Base-by-base conservation (phyloP, 2,797 vertebrate genomes). In the Rhincodon typus region DNA sequence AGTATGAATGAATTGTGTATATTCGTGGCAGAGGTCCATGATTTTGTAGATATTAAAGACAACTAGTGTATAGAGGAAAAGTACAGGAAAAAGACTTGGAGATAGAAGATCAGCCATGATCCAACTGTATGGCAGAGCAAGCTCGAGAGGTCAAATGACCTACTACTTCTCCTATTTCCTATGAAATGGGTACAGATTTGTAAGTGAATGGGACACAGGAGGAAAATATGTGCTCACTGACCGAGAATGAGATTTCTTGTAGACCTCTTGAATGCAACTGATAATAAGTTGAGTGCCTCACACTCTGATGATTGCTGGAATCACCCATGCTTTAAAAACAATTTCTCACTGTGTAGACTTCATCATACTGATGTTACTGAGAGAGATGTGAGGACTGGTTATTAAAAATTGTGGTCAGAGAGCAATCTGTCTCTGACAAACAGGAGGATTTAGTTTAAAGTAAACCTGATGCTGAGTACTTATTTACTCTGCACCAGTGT, bases 351-450 rank as follows among this genome's bases (percentile, higher is more conserved):
- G 5, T 42, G n/a, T 38, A 93, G 62, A 69, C 66, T 67, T 67
- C 90, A 93, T 93, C 21, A 93, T 42, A 69, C n/a, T 93, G 90
- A 69, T 69, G 66, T 66, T 93, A 69, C 90, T 42, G 90, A 93
- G n/a, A 69, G 66, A 69, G 62, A 93, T 93, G 90, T 25, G 38
- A 13, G 90, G 38, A 42, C 90, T 38, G n/a, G 90, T 93, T 93
- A 69, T 69, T 67, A 93, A 69, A 38, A 42, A 38, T 23, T 25
- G 23, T 66, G 62, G 90, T 93, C 38, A 69, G 0, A 42, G 62
- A 93, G 90, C n/a, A 93, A 93, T 93, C 69, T 93, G 38, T 93
- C 62, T 69, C n/a, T 93, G 90, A 93, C 88, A 91, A 38, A 10
- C 34, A 62, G 5, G 8, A 91, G 66, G 34, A 91, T 91, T 57